Conservation (phyloP, 2,888 invertebrate species). For the Terebella lapidaria region DNA sequence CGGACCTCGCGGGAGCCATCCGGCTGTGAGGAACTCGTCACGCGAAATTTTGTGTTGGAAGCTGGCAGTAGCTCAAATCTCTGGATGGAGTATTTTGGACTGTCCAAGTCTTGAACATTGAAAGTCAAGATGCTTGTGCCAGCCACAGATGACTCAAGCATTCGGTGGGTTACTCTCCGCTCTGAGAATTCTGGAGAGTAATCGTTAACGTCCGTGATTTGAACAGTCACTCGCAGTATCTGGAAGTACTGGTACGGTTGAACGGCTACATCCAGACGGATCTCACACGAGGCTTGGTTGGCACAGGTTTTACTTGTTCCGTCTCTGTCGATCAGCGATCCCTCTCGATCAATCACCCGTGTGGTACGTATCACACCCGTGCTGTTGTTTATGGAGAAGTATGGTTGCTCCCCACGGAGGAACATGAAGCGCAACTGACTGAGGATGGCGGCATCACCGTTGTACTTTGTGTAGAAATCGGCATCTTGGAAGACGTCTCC, state of each 20-base stretch:
- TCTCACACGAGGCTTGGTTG: conserved; percentile 12
- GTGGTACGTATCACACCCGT: conserved; percentile 22
- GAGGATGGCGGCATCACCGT: conserved; percentile 4
- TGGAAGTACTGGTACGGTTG: conserved; percentile 17
- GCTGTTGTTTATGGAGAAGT: conserved; percentile 16
- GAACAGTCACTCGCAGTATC: conserved; percentile 23
- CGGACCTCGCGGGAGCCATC: conserved; percentile 45
- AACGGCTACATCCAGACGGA: conserved; percentile 23
- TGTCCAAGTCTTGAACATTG: conserved; percentile 15
- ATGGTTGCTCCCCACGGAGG: conserved; percentile 11
- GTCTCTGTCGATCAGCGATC: conserved; percentile 7
- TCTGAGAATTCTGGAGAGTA: conserved; percentile 23
- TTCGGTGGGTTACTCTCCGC: not conserved
- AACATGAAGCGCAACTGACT: conserved; percentile 19
- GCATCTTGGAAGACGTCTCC: conserved; percentile 18
- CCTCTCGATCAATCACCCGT: conserved; percentile 24
- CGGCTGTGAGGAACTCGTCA: conserved; percentile 10
- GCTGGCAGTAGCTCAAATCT: conserved; percentile 12
- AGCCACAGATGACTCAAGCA: conserved; percentile 12
- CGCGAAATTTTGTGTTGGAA: not conserved
- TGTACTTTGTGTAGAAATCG: conserved; percentile 5
- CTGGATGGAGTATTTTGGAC: conserved; percentile 10
- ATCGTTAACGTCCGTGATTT: conserved; percentile 25
- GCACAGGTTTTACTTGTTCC: conserved; percentile 6
- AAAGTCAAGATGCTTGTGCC: conserved; percentile 6